Evolutionary conservation across 1,140 invertebrate genomes (phyloP).

Genomic region (Leptinotarsa defecta): DNA sequence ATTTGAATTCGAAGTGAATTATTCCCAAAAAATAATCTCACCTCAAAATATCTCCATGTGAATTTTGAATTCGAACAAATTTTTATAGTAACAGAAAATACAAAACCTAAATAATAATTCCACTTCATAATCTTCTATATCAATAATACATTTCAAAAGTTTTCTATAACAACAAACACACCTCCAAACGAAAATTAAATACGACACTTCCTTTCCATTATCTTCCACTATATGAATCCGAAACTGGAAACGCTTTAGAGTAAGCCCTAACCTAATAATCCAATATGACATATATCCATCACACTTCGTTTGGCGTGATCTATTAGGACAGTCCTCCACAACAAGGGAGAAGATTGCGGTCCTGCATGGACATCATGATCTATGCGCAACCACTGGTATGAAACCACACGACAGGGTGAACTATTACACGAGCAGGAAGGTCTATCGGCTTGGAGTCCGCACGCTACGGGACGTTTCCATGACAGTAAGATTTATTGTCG

Average conservation of each 20-base stretch:
- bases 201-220: neutral
- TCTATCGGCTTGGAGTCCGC: neutral
- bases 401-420: slow-evolving; percentile 38
- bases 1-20: no score
- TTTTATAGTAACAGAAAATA: no score
- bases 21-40: no score
- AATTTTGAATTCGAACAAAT: no score
- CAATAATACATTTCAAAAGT: no score
- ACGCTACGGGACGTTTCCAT: neutral
- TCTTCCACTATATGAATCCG: neutral
- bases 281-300: slow-evolving; percentile 24
- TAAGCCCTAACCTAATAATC: neutral
- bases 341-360: slow-evolving; percentile 17
- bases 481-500: neutral
- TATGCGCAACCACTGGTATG: slow-evolving; percentile 37
- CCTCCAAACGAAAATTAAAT: no score
- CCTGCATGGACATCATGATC: slow-evolving; percentile 34
- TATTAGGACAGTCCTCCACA: neutral
- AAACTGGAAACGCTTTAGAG: neutral
- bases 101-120: no score
- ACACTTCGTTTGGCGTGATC: neutral
- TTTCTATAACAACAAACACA: no score
- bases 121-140: no score
- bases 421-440: slow-evolving; percentile 31
- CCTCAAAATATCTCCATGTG: no score